These are phyloP conservation scores for Lathamus discolor DNA, from an alignment of 2,113 vertebrate genomes.

Conservation along the genomic window DNA sequence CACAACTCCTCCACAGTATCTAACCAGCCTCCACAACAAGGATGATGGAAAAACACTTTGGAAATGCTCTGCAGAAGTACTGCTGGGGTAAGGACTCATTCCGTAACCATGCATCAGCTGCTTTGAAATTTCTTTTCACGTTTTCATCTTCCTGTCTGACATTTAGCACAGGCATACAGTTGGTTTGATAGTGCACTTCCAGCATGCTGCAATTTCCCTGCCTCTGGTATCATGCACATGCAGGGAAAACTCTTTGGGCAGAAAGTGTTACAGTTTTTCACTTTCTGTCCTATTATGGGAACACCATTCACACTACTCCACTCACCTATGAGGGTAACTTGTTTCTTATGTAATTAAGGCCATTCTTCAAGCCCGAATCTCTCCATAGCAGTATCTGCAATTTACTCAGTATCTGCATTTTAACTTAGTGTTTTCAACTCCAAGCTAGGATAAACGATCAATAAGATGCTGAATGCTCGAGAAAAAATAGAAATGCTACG, in stretches of 20 bases:
- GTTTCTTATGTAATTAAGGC: background rate
- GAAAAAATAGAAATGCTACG: background rate
- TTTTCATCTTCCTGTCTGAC: background rate
- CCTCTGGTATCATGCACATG: background rate
- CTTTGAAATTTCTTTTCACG: background rate
- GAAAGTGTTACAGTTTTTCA: background rate
- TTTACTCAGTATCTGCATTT: background rate
- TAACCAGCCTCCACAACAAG: background rate
- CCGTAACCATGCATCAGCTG: background rate
- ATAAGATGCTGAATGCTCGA: background rate
- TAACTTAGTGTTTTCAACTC: background rate
- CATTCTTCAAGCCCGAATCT: background rate
- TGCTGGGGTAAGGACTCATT: background rate
- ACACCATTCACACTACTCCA: background rate
- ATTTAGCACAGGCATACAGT: background rate
- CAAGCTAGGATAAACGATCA: background rate
- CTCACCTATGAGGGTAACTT: background rate
- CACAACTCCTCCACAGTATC: background rate
- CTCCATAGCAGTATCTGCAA: background rate
- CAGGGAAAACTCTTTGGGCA: background rate
- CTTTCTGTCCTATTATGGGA: background rate
- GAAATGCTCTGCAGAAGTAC: background rate
- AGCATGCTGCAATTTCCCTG: background rate
- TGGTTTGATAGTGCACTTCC: background rate
- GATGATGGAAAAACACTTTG: background rate